Conservation (phyloP, 2,797 vertebrate genomes). For the Microhierax caerulescens region DNA sequence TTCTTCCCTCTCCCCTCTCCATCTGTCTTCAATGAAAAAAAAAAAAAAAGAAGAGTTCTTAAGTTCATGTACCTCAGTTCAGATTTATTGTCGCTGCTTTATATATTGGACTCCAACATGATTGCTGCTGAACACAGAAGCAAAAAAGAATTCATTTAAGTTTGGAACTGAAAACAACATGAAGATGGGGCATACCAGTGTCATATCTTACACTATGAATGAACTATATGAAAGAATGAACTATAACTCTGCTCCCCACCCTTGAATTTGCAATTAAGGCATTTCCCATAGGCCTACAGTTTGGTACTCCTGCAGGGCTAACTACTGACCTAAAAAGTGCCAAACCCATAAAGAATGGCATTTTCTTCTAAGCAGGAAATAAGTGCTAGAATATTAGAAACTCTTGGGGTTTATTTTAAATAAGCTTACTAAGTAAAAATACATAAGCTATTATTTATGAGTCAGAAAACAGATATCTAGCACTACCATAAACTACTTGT, state of each 20-base stretch:
- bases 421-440: not conserved
- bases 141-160: not conserved
- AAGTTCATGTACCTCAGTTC: not conserved
- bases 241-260: not conserved
- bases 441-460: not conserved
- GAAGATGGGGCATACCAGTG: not conserved
- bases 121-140: not conserved
- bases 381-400: not conserved
- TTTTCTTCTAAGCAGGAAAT: not conserved
- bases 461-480: not conserved
- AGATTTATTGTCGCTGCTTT: not conserved
- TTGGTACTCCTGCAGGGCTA: not conserved
- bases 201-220: not conserved
- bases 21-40: not conserved
- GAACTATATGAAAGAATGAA: not conserved
- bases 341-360: not conserved
- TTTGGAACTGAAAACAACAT: not conserved
- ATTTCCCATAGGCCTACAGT: not conserved
- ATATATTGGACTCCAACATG: not conserved
- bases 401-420: not conserved
- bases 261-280: not conserved
- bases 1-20: not conserved
- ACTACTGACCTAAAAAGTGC: not conserved
- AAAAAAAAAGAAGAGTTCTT: not conserved
- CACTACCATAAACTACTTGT: not conserved